These are phyloP conservation scores for Acleris emargana DNA, from an alignment of 2,888 invertebrate species.

Conservation along the genomic window DNA sequence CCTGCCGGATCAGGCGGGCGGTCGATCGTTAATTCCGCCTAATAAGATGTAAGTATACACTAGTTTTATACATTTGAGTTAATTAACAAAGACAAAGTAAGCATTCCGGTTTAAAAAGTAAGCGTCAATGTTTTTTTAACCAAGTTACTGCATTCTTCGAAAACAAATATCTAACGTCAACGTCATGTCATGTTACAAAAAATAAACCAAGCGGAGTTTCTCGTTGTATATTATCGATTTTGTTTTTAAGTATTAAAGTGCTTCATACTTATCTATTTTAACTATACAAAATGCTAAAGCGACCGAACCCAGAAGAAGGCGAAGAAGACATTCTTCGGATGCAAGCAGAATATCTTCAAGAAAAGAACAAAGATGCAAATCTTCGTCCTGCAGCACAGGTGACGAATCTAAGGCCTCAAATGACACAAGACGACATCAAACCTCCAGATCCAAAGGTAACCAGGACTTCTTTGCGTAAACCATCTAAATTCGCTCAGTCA, in stretches of 20 bases:
- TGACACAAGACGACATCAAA: conserved; percentile 46
- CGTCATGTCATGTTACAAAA: neutral
- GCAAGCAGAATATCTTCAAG: conserved; percentile 87
- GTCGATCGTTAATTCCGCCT: too few relatives aligned
- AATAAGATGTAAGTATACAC: too few relatives aligned
- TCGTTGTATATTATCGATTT: neutral
- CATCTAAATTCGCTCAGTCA: conserved; percentile 72
- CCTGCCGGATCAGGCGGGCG: too few relatives aligned
- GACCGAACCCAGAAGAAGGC: conserved; percentile 88
- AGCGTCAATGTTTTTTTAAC: neutral
- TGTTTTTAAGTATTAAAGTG: neutral
- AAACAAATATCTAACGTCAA: conserved; percentile 16
- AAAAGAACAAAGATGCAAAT: conserved; percentile 79
- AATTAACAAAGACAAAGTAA: too few relatives aligned
- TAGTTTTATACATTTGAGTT: too few relatives aligned
- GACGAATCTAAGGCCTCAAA: conserved; percentile 67
- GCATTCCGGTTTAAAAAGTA: neutral
- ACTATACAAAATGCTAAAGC: conserved; percentile 76
- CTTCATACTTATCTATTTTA: neutral
- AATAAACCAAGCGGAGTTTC: too few relatives aligned
- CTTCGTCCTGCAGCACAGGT: conserved; percentile 86
- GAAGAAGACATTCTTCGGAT: conserved; percentile 89
- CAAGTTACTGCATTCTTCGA: neutral
- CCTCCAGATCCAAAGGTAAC: conserved; percentile 6
- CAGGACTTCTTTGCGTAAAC: conserved; percentile 51